A percentile compares a stretch with the other conserved stretches of the same genome.
These are phyloP conservation scores for Australoheros facetus DNA, from an alignment of 2,797 vertebrate species.

Conservation along the genomic window DNA sequence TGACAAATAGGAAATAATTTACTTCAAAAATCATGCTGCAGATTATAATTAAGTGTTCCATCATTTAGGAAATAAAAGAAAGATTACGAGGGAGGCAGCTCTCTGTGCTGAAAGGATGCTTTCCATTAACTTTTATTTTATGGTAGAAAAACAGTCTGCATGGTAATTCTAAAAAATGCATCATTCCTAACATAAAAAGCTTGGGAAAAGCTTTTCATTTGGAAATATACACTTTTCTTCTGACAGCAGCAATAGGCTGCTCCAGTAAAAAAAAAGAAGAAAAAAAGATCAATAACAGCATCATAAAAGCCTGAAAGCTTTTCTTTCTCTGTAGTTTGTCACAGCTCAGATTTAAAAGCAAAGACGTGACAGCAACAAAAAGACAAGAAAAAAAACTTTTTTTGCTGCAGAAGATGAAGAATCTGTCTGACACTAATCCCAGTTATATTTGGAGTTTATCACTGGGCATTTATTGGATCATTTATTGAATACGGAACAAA, in stretches of 20 bases:
- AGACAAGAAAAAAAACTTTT: conserved; percentile 10
- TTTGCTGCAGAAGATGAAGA: conserved; percentile 8
- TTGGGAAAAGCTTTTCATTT: conserved; percentile 4
- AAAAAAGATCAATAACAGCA: conserved; percentile 46
- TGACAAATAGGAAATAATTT: neutral
- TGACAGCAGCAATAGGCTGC: conserved; percentile 26
- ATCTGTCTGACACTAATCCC: conserved; percentile 27
- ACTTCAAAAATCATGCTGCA: neutral
- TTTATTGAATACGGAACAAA: neutral
- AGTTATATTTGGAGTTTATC: conserved; percentile 41
- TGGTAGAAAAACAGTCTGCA: rapidly evolving
- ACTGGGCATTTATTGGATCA: neutral
- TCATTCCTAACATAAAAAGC: conserved; percentile 11
- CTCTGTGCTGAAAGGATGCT: neutral
- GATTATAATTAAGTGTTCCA: neutral
- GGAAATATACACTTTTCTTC: conserved; percentile 10
- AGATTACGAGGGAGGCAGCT: neutral
- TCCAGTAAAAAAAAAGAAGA: neutral
- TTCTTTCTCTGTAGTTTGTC: conserved; percentile 45
- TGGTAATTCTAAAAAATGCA: neutral
- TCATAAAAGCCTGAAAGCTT: conserved; percentile 49
- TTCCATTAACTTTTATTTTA: neutral
- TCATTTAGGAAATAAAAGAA: neutral
- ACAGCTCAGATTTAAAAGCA: conserved; percentile 25
- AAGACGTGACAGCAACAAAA: conserved; percentile 22